Base-by-base conservation (phyloP, 2,113 vertebrate genomes). In the Nesogale talazaci region DNA sequence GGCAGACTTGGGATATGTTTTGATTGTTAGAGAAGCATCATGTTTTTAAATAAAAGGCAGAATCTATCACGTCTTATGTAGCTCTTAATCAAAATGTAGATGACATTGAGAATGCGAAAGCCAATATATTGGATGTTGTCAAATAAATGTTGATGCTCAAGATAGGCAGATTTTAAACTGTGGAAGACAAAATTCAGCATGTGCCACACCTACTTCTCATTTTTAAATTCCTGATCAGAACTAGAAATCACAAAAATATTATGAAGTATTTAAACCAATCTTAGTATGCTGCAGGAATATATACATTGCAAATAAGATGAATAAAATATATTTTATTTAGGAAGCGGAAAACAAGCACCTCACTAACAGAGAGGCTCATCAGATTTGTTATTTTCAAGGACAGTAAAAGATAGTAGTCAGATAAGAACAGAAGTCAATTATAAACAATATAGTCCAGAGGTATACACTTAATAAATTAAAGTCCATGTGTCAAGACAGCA, bases 41-140 rank as follows among this genome's bases (percentile, higher is more conserved):
- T 46, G 36, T 92, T 63, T 89, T 92, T 79, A 92, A 88, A 79
- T 57, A 46, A 80, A 90, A 93, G 42, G 23, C 31, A 61, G 61
- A 92, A 74, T 77, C 3, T 36, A 88, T 90, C 72, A 31, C 40
- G 31, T 83, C n/a, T 84, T 63, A 34, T 0, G 14, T 23, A 74
- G 14, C 22, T 86, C 34, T 94, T 79, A 83, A 65, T 6, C 76
- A 19, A 89, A 95, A 79, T 65, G 38, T 46, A 82, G 80, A 61
- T 79, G 22, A 57, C 22, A 67, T 0, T 59, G n/a, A 59, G n/a
- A 92, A 80, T 23, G 34, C 70, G 36, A 52, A 74, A 90, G 23
- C 6, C 63, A 79, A 16, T 31, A 59, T 88, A 90, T 83, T 34
- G 31, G 40, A 65, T 42, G 57, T 31, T 77, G 75, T 63, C 1